phyloP scores from a whole-genome alignment of 2,113 vertebrate genomes.

The Pluvialis apricaria region DNA sequence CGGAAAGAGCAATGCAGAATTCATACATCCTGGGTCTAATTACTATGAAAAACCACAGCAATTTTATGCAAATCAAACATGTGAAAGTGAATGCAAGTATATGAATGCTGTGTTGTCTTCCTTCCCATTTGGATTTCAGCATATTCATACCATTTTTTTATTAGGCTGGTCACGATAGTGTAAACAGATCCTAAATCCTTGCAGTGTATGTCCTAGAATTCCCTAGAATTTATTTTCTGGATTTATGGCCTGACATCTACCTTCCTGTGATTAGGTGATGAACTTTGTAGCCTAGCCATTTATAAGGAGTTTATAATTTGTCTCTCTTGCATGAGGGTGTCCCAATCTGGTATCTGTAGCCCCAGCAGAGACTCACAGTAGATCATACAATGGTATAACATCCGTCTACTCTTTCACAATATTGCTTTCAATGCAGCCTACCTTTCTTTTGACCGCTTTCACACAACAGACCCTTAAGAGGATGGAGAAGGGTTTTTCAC shows the following conservation, averaged over 20 bases:
- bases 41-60: background rate
- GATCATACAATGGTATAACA: background rate
- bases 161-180: background rate
- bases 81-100: background rate
- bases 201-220: background rate
- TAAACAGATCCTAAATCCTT: background rate
- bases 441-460: background rate
- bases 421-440: background rate
- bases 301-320: background rate
- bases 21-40: fast-evolving
- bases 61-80: background rate
- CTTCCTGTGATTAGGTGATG: background rate
- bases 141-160: background rate
- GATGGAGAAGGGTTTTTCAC: background rate
- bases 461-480: background rate
- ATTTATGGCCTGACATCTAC: background rate
- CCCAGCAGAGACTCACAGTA: background rate
- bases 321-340: background rate
- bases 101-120: background rate
- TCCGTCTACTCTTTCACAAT: fast-evolving
- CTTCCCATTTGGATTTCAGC: background rate
- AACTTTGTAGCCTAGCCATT: background rate
- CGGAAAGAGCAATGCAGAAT: background rate
- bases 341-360: background rate
- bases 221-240: background rate